Conservation (phyloP, 2,888 invertebrate species). For the Coelopa pilipes region DNA sequence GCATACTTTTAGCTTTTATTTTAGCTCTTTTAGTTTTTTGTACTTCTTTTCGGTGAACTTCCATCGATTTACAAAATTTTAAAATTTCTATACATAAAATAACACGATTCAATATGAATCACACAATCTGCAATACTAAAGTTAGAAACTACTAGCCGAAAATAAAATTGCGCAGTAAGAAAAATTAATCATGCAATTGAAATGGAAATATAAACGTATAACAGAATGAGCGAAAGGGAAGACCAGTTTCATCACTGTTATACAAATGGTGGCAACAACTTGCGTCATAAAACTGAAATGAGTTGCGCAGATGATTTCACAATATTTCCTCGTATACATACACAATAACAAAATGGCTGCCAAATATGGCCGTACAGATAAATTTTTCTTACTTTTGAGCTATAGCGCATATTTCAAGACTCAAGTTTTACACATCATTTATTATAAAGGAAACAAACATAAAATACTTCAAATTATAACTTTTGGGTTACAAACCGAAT, state of each 20-base stretch:
- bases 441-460: conserved; percentile 33
- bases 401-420: conserved; percentile 21
- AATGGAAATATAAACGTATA: neutral
- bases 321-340: conserved; percentile 29
- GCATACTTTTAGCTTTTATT: conserved; percentile 40
- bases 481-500: conserved; percentile 55
- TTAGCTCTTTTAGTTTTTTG: conserved; percentile 32
- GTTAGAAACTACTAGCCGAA: conserved; percentile 39
- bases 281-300: no score
- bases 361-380: conserved; percentile 32
- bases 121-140: conserved; percentile 43
- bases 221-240: neutral
- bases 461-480: conserved; percentile 39
- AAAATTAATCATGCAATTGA: conserved; percentile 16
- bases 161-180: conserved; percentile 36
- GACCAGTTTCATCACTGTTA: no score
- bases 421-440: neutral
- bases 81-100: conserved; percentile 29
- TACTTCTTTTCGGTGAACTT: conserved; percentile 26
- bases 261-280: no score
- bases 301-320: conserved; percentile 17
- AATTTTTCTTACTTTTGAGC: conserved; percentile 22
- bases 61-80: conserved; percentile 27
- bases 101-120: conserved; percentile 61
- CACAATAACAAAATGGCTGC: conserved; percentile 46